Evolutionary conservation across 2,113 vertebrate species (phyloP).

Genomic region (Pavo muticus): DNA sequence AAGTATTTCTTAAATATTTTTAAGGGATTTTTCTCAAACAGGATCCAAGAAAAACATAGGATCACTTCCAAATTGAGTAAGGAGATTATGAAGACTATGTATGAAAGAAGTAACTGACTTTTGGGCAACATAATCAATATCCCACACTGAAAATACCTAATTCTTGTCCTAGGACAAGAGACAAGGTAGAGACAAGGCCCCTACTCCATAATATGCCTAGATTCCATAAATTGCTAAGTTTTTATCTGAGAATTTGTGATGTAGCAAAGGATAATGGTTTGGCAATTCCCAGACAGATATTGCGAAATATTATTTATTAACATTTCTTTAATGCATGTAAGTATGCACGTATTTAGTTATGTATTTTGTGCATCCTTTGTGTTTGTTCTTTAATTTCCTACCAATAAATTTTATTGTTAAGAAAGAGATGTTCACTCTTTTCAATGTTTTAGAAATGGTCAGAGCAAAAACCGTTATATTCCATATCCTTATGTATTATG

Average conservation of each 20-base stretch:
- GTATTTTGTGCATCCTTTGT: not conserved
- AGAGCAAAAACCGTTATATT: not conserved
- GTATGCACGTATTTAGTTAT: not conserved
- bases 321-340: not conserved
- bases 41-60: not conserved
- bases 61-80: not conserved
- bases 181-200: no score
- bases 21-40: not conserved
- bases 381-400: not conserved
- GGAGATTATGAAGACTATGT: not conserved
- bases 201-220: not conserved
- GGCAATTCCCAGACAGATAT: not conserved
- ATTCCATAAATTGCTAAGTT: not conserved
- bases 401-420: not conserved
- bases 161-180: not conserved
- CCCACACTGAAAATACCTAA: not conserved
- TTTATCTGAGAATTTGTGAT: not conserved
- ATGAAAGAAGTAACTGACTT: not conserved
- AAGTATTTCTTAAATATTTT: not conserved
- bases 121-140: not conserved
- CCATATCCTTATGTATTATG: not conserved
- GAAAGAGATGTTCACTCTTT: not conserved
- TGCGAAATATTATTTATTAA: not conserved
- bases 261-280: not conserved
- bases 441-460: not conserved